phyloP scores from a whole-genome alignment of 2,113 vertebrate genomes.

The Centropristis striata region DNA sequence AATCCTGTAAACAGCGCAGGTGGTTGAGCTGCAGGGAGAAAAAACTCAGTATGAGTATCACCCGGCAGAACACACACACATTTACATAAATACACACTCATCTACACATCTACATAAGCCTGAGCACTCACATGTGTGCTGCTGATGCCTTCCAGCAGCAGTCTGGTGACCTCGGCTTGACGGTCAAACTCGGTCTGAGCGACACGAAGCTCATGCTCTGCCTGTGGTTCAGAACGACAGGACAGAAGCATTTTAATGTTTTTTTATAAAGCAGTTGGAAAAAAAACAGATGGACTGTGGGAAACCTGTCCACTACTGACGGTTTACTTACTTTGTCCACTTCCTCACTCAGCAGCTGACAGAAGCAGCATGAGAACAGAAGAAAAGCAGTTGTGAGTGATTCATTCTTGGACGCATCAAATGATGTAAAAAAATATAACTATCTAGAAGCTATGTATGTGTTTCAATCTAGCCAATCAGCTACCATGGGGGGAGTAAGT shows the following conservation, averaged over 20 bases:
- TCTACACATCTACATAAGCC: too few species aligned
- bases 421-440: neutral
- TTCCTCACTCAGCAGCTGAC: slow-evolving; percentile 96
- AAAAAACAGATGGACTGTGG: neutral
- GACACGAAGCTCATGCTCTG: slow-evolving; percentile 94
- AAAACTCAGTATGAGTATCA: neutral
- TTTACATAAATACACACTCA: too few species aligned
- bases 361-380: slow-evolving; percentile 81
- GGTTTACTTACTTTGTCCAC: slow-evolving; percentile 95
- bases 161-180: slow-evolving; percentile 94
- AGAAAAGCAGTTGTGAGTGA: slow-evolving; percentile 79
- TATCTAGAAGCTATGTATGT: neutral
- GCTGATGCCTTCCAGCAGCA: slow-evolving; percentile 96
- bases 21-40: slow-evolving; percentile 91
- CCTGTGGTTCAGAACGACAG: slow-evolving; percentile 78
- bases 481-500: neutral
- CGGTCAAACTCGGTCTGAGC: slow-evolving; percentile 97
- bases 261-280: neutral
- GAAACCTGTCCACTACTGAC: neutral
- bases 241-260: neutral
- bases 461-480: neutral
- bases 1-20: slow-evolving; percentile 94
- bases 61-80: too few species aligned
- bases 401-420: neutral
- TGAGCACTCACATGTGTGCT: slow-evolving; percentile 93